These are phyloP conservation scores for Malurus cyaneus DNA, from an alignment of 2,113 vertebrate species.

Conservation along the genomic window DNA sequence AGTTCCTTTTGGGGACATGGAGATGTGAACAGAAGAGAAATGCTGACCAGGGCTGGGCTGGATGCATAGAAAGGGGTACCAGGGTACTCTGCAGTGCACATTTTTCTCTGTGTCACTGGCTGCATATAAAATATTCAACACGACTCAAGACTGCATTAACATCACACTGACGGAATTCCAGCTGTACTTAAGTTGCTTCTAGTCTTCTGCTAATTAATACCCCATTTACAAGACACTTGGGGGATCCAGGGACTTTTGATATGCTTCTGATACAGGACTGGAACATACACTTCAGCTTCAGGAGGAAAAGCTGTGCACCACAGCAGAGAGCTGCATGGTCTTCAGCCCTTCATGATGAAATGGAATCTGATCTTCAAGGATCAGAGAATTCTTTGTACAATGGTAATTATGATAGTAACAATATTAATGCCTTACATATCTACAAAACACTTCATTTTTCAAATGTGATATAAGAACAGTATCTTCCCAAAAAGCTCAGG, in stretches of 20 bases:
- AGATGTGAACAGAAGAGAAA: background rate
- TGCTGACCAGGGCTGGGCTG: background rate
- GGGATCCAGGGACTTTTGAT: background rate
- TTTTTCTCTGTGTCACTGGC: background rate
- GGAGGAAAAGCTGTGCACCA: background rate
- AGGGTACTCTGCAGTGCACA: background rate
- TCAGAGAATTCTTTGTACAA: background rate
- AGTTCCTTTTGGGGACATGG: background rate
- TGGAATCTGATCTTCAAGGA: background rate
- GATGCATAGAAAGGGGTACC: background rate
- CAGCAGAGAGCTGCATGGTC: background rate
- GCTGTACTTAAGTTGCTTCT: background rate
- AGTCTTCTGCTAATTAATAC: background rate
- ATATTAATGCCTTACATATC: background rate
- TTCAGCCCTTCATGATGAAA: background rate
- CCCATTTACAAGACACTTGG: background rate
- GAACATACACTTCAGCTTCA: background rate
- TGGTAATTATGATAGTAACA: background rate
- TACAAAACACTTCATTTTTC: background rate
- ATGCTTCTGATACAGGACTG: accelerated
- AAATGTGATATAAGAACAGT: background rate
- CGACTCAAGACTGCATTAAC: slow-evolving; percentile 15
- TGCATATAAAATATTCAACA: slow-evolving; percentile 37
- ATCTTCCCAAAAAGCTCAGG: background rate
- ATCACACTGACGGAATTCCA: slow-evolving; percentile 40